Evolutionary conservation across 2,888 invertebrate species (phyloP), one percentile per base, ranked within the genome.

Genomic region (Thysanoteuthis rhombus): DNA sequence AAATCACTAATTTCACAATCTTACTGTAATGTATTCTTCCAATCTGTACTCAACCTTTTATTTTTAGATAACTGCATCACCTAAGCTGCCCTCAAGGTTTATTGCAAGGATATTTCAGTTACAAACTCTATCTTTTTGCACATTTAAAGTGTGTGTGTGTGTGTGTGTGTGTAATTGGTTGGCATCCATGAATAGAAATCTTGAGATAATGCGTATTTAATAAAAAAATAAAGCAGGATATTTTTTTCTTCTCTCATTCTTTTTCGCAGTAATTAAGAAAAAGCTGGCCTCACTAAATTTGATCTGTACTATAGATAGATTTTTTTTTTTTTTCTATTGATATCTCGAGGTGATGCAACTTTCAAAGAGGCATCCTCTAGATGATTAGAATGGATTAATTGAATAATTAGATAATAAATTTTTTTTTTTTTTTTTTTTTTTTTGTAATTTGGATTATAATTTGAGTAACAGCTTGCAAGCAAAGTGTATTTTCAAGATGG

Each of bases 401-500:
- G n/a, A 75, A 75, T 75, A n/a, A 75, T 75, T 2, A n/a, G n/a
- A n/a, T 75, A 75, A 75, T 52, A 5, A 22, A 5, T 5, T 52
- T 52, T 52, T 1, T 25, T 52, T 52, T 25, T 25, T 52, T 52
- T 25, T 52, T 52, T 25, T 25, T 2, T 52, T 25, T 25, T 52
- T 75, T 32, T 75, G 32, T 75, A 16, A 10, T 75, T 75, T 75
- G n/a, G n/a, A 75, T 75, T 75, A 75, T 75, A 75, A 75, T 75
- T 75, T 75, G 75, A 75, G 75, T 75, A 75, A n/a, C n/a, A 75
- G 32, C 75, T 75, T n/a, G 75, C 75, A 75, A 75, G 75, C 8
- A 75, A n/a, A 75, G 75, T 75, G 75, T 75, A 75, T 75, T 75
- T 75, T 75, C 75, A n/a, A n/a, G 75, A 75, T 75, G n/a, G 75